A percentile compares a stretch with the other conserved stretches of the same genome.
Evolutionary conservation across 2,888 invertebrate species (phyloP).

Genomic region (Hydrotaea cyrtoneurina): DNA sequence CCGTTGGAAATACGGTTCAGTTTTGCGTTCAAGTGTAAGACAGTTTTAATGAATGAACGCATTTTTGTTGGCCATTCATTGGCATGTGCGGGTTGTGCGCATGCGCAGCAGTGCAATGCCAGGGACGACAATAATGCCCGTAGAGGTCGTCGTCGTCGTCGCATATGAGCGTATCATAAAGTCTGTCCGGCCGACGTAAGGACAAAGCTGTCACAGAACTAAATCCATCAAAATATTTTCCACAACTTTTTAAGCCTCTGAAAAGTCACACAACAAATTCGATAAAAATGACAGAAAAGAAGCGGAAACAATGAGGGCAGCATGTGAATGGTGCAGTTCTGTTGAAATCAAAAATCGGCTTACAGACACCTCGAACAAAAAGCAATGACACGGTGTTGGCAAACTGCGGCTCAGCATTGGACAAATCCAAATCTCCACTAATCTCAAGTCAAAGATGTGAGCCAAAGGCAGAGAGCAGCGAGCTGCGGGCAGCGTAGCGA

Average conservation of each 20-base stretch:
- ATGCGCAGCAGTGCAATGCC: background rate
- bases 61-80: conserved; percentile 1
- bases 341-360: conserved; percentile 75
- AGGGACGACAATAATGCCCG: too few species aligned
- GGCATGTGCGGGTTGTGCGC: too few species aligned
- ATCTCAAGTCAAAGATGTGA: conserved; percentile 17
- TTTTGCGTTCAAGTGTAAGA: too few species aligned
- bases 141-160: background rate
- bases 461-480: background rate
- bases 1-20: too few species aligned
- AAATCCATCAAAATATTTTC: conserved; percentile 76
- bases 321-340: conserved; percentile 67
- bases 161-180: conserved; percentile 69
- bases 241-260: conserved; percentile 69
- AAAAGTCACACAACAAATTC: conserved; percentile 15
- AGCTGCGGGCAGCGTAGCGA: background rate
- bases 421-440: conserved; percentile 41
- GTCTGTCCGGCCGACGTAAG: conserved; percentile 70
- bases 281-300: conserved; percentile 14
- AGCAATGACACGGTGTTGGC: conserved; percentile 67
- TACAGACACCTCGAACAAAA: conserved; percentile 69
- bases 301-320: background rate
- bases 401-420: conserved; percentile 48
- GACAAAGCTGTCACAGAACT: conserved; percentile 70
- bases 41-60: conserved; percentile 58